Evolutionary conservation across 2,797 vertebrate genomes (phyloP), one percentile per base, ranked within the genome.

Genomic region (Sus cebifrons): DNA sequence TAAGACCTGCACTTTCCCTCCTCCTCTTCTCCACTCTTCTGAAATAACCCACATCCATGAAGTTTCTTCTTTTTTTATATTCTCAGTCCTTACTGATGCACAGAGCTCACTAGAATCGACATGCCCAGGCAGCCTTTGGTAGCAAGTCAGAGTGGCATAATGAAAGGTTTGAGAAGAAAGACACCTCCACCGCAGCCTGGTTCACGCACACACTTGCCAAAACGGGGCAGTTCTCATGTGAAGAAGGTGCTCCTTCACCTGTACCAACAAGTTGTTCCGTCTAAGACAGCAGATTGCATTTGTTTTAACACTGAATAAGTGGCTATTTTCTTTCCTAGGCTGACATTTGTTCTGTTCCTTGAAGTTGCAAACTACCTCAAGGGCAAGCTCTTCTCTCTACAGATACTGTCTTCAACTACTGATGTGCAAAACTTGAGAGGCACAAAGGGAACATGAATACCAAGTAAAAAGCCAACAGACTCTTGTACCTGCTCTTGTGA

Each of bases 321-420:
- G 36, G 70, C 23, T 52, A 4, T 81, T 96, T 96, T 67, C 60
- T 79, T 89, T 88, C 25, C n/a, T 71, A 4, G 5, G 62, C 49
- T 82, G 27, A 71, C 44, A 49, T 56, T 94, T 71, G 5, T 54
- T 96, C 95, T 94, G 64, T 71, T 71, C 75, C 65, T 86, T 58
- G 32, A 84, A 75, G n/a, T 36, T 86, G 58, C n/a, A 75, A 74
- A 65, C 54, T 89, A 56, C 15, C 64, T 64, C 68, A 71, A 81
- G 49, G 64, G 71, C 83, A 73, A 85, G 17, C 13, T 71, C 78
- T 83, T 58, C 44, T 77, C 60, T 83, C 74, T 40, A 6, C 36
- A 49, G 32, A 77, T 27, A 44, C 23, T 85, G 13, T 73, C 91
- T 65, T 89, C 44, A 78, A 29, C 78, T 91, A 44, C 25, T 91